Percentiles rank a stretch among this genome's conserved stretches.
Conservation (phyloP, 2,797 vertebrate species). For the Moxostoma hubbsi region DNA sequence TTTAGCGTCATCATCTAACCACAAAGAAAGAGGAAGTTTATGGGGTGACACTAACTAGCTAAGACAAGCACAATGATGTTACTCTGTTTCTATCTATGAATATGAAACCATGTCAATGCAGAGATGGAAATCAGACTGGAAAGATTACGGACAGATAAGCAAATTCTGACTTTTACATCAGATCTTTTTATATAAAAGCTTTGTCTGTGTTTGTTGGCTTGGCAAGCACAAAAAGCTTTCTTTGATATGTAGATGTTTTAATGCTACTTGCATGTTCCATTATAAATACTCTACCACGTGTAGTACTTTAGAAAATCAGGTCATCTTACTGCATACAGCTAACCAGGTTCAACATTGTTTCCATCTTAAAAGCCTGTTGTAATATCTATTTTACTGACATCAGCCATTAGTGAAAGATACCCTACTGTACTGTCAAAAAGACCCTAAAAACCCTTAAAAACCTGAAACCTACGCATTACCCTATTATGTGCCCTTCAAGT, state of each 20-base stretch:
- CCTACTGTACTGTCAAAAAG: too few species aligned
- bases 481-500: too few species aligned
- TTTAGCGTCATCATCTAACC: constrained; percentile 70
- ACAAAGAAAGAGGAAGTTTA: constrained; percentile 78
- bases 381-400: too few species aligned
- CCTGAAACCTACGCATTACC: too few species aligned
- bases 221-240: constrained; percentile 12
- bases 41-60: constrained; percentile 67
- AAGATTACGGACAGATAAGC: constrained; percentile 69
- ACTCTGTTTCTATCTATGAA: constrained; percentile 42
- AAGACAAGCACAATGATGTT: constrained; percentile 22
- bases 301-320: neutral
- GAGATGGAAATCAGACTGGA: constrained; percentile 77
- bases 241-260: constrained; percentile 1
- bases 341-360: neutral
- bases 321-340: neutral
- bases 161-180: constrained; percentile 66
- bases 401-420: too few species aligned
- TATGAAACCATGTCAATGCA: constrained; percentile 56
- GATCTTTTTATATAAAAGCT: constrained; percentile 29
- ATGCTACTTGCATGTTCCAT: neutral
- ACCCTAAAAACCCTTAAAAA: too few species aligned
- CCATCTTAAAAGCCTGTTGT: too few species aligned
- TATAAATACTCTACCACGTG: neutral
- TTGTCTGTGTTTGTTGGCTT: constrained; percentile 15